phyloP scores from a whole-genome alignment of 2,113 vertebrate genomes.

The Sus scrofa region T2T-Sscrofa CM000826.6:82971001-82971500 shows the following conservation, averaged over 20 bases:
- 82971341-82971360: not conserved
- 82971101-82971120: slow-evolving; percentile 41
- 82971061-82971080: slow-evolving; percentile 47
- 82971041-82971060: slow-evolving; percentile 52
- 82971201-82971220: not conserved
- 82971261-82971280: not conserved
- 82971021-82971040: slow-evolving; percentile 49
- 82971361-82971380: slow-evolving; percentile 36
- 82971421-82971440: slow-evolving; percentile 19
- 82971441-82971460: not conserved
- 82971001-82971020: slow-evolving; percentile 56
- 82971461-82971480: slow-evolving; percentile 43
- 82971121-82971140: slow-evolving; percentile 63
- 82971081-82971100: slow-evolving; percentile 20
- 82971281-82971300: not conserved
- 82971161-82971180: slow-evolving; percentile 31
- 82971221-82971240: slow-evolving; percentile 8
- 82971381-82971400: not conserved
- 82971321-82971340: not conserved
- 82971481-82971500: not conserved
- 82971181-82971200: slow-evolving; percentile 47
- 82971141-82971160: slow-evolving; percentile 42
- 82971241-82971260: not conserved
- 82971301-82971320: not conserved
- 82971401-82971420: slow-evolving; percentile 7